A percentile compares a stretch with the other conserved stretches of the same genome.
Evolutionary conservation across 35 echinoderm and acorn worm species (phyloP).

Genomic region (Acanthaster planci): DNA sequence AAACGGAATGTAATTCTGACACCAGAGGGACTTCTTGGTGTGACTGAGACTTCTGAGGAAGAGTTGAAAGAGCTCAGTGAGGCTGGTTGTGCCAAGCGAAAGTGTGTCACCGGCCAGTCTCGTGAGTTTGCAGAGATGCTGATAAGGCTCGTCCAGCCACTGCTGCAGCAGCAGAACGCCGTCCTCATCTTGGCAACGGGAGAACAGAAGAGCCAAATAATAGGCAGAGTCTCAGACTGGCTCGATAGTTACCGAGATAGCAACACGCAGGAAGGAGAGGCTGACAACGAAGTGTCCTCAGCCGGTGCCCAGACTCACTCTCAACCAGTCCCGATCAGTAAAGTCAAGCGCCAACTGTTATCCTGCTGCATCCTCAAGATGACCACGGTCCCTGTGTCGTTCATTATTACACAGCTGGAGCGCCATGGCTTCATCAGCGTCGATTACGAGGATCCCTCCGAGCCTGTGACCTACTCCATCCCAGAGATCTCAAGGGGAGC

Average conservation of each 20-base stretch:
- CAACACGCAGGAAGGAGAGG: no score
- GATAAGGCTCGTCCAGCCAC: background rate
- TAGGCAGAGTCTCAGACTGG: background rate
- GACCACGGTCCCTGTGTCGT: background rate
- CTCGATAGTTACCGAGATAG: background rate
- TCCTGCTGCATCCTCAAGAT: background rate
- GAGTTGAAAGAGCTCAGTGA: no score
- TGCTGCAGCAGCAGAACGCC: background rate
- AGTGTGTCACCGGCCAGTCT: background rate
- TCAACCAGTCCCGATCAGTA: no score
- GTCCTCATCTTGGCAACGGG: background rate
- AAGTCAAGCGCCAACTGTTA: background rate
- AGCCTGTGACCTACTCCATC: background rate
- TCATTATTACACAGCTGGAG: background rate
- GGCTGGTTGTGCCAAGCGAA: no score
- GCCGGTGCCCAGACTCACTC: no score
- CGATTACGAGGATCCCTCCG: background rate
- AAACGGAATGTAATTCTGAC: background rate
- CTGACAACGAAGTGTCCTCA: no score
- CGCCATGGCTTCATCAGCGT: background rate
- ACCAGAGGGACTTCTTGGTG: slow-evolving; percentile 13
- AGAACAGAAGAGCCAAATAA: background rate
- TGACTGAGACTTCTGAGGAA: background rate
- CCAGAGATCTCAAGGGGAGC: background rate
- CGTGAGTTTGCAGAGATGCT: background rate